phyloP scores from a whole-genome alignment of 2,888 invertebrate genomes.

The Nasonia oneida region DNA sequence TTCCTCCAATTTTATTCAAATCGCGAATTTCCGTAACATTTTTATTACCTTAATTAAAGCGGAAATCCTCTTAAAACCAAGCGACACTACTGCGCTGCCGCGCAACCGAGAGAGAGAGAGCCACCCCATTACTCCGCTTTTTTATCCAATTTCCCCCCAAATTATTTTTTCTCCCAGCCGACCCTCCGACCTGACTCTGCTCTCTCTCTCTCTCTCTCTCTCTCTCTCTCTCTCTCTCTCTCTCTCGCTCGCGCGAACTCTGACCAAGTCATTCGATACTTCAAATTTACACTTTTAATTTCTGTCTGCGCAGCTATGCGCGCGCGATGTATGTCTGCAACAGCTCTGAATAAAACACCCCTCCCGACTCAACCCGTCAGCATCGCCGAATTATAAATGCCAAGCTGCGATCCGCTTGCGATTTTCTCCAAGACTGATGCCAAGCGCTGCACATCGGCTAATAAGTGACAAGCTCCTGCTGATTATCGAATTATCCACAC shows the following conservation, averaged over 20 bases:
- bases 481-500: slow-evolving; percentile 13
- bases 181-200: slow-evolving; percentile 38
- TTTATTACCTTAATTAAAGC: slow-evolving; percentile 60
- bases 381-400: background rate
- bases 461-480: background rate
- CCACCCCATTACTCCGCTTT: slow-evolving; percentile 41
- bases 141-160: slow-evolving; percentile 56
- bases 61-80: slow-evolving; percentile 59
- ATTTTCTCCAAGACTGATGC: slow-evolving; percentile 1
- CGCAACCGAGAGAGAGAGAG: background rate
- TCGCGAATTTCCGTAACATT: slow-evolving; percentile 55
- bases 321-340: background rate
- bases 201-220: no score
- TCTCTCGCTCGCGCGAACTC: background rate
- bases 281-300: slow-evolving; percentile 35
- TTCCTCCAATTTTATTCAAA: slow-evolving; percentile 60
- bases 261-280: slow-evolving; percentile 33
- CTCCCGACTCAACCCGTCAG: background rate
- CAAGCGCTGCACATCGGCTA: background rate
- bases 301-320: background rate
- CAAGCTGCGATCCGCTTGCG: background rate
- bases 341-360: background rate
- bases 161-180: slow-evolving; percentile 54
- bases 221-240: no score
- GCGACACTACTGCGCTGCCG: slow-evolving; percentile 27